Evolutionary conservation across 2,888 invertebrate genomes (phyloP), one percentile per base, ranked within the genome.

Genomic region (Parapristionchus giblindavisi): DNA sequence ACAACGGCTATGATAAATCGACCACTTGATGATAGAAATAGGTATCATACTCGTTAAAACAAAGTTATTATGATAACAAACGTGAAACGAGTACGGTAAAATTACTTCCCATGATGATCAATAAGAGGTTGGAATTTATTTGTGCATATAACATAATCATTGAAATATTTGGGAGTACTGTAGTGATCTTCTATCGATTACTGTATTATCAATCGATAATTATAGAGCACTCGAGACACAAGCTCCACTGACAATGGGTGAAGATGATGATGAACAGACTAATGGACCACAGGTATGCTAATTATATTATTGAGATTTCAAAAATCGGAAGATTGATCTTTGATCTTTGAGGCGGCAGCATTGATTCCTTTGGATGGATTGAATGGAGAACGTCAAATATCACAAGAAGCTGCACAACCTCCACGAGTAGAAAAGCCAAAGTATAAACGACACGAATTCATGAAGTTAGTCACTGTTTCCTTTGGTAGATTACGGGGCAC

Each of bases 371-470:
- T 63, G 48, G 61, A 60, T 34, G 74, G 51, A 21, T 40, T 54
- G 29, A 60, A 48, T 36, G 48, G 48, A 17, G 58, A 29, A 40
- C 6, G 6, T 14, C 29, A 21, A 8, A 43, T 52, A 5, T 51
- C 60, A 24, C 73, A 58, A 48, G 54, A 70, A 38, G 38, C 27
- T 21, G 21, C 56, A 14, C 38, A 34, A 1, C 54, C 70, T 27
- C 36, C 17, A n/a, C 76, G 77, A 38, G 76, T 79, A 27, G 85
- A 85, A 74, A 87, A 87, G 74, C 88, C 88, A 21, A 88, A 88
- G 76, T 88, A 85, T 78, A 88, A 88, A 74, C 71, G 88, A 70
- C 88, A 88, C 71, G 88, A 88, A 76, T 88, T 88, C 76, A 80
- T 88, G 83, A 85, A 85, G 84, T 85, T 73, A 73, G 76, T 77